Conservation (phyloP, 2,888 invertebrate genomes). For the Cosmopolites sordidus region DNA sequence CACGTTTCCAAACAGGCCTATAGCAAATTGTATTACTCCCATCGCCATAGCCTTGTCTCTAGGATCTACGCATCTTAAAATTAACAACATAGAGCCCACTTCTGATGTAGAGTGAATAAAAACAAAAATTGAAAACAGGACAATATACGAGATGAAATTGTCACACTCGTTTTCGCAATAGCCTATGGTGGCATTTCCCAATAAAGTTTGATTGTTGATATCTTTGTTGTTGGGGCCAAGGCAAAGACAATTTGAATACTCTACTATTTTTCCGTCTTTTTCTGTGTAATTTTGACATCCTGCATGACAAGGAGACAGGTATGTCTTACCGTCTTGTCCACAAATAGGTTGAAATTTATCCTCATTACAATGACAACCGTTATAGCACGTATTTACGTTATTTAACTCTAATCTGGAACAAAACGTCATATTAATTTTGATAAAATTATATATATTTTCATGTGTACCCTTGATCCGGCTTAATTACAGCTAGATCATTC, state of each 20-base stretch:
- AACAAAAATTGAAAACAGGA: constrained; percentile 81
- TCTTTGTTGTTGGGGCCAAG: constrained; percentile 37
- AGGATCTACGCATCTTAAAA: constrained; percentile 86
- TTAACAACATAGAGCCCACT: constrained; percentile 85
- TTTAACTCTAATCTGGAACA: constrained; percentile 46
- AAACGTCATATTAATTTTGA: constrained; percentile 6
- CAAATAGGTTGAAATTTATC: constrained; percentile 82
- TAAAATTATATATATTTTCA: not conserved
- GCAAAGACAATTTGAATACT: constrained; percentile 55
- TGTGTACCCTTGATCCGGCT: constrained; percentile 28
- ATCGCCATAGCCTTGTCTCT: constrained; percentile 93
- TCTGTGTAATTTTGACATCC: constrained; percentile 68
- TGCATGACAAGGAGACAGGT: constrained; percentile 86
- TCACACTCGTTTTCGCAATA: constrained; percentile 77
- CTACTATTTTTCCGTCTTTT: constrained; percentile 56
- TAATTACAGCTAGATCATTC: constrained; percentile 71
- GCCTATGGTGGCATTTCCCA: constrained; percentile 65
- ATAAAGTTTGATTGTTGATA: constrained; percentile 22
- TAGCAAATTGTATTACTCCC: constrained; percentile 89
- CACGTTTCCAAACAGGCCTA: constrained; percentile 89
- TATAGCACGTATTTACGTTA: constrained; percentile 56
- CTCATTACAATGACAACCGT: constrained; percentile 67
- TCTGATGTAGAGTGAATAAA: constrained; percentile 91
- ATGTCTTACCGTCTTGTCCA: constrained; percentile 75
- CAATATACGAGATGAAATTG: constrained; percentile 75